phyloP scores from a whole-genome alignment of 2,888 invertebrate species.

The Drosophila austrosaltans region DNA sequence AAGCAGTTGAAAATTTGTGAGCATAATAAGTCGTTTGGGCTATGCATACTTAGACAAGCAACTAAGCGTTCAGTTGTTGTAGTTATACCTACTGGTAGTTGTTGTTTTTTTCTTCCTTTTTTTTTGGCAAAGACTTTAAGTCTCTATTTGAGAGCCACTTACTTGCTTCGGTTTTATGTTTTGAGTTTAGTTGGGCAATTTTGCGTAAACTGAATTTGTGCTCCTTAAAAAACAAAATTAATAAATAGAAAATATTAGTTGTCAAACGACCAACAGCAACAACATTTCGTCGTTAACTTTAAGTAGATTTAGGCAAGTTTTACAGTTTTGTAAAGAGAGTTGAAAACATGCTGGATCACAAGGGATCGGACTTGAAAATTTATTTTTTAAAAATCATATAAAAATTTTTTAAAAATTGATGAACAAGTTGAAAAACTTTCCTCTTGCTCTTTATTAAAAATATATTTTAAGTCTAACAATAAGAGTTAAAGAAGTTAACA shows the following conservation, averaged over 20 bases:
- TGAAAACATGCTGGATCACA: no score
- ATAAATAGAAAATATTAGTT: conserved; percentile 1
- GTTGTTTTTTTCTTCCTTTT: background rate
- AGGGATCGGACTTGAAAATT: no score
- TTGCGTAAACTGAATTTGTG: conserved; percentile 8
- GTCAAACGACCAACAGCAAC: no score
- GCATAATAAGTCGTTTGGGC: conserved; percentile 46
- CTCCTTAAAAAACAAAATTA: conserved; percentile 7
- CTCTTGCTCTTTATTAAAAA: no score
- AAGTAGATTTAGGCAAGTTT: no score
- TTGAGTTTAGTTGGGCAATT: conserved; percentile 1
- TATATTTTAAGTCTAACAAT: no score
- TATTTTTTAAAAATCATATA: no score
- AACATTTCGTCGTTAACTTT: no score
- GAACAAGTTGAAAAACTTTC: no score
- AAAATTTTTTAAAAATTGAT: no score
- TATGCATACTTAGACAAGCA: conserved; percentile 22
- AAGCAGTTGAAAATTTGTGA: conserved; percentile 59
- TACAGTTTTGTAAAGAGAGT: no score
- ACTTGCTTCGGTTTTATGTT: conserved; percentile 5
- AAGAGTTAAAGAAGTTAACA: no score
- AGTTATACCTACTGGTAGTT: conserved; percentile 10
- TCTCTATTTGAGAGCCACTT: conserved; percentile 11
- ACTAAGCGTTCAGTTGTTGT: conserved; percentile 20
- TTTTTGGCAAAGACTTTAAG: conserved; percentile 11